phyloP scores from a whole-genome alignment of 1,140 invertebrate species.

The Archivesica marissinica region DNA sequence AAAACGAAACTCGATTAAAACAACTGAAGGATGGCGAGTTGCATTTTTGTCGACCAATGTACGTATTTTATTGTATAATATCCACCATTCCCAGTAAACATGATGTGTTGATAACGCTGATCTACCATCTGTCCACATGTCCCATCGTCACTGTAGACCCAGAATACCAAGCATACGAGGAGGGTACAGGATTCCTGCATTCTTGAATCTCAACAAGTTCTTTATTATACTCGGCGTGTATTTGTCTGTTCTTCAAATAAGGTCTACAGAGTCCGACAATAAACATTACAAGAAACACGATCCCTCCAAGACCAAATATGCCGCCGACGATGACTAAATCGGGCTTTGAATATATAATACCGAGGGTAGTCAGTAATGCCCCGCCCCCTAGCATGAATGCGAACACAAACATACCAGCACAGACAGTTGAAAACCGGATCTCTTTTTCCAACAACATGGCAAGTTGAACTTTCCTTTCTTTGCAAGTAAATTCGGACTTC shows the following conservation, averaged over 20 bases:
- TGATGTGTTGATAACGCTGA: too few relatives aligned
- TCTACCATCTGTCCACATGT: too few relatives aligned
- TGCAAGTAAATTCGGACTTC: background rate
- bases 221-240: conserved; percentile 1
- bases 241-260: conserved; percentile 23
- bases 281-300: background rate
- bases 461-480: background rate
- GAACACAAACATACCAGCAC: background rate
- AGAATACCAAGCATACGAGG: too few relatives aligned
- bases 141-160: too few relatives aligned
- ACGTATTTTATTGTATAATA: too few relatives aligned
- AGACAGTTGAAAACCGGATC: background rate
- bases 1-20: too few relatives aligned
- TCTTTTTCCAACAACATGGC: background rate
- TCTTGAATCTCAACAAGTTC: background rate
- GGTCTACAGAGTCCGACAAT: conserved; percentile 8
- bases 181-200: background rate
- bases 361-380: background rate
- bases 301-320: conserved; percentile 10
- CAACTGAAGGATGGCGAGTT: too few relatives aligned
- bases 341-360: background rate
- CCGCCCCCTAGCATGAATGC: background rate
- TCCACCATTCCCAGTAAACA: too few relatives aligned
- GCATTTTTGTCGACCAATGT: too few relatives aligned
- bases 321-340: conserved; percentile 6